Base-by-base conservation (phyloP, 2,113 vertebrate species). In the Platysteira castanea region DNA sequence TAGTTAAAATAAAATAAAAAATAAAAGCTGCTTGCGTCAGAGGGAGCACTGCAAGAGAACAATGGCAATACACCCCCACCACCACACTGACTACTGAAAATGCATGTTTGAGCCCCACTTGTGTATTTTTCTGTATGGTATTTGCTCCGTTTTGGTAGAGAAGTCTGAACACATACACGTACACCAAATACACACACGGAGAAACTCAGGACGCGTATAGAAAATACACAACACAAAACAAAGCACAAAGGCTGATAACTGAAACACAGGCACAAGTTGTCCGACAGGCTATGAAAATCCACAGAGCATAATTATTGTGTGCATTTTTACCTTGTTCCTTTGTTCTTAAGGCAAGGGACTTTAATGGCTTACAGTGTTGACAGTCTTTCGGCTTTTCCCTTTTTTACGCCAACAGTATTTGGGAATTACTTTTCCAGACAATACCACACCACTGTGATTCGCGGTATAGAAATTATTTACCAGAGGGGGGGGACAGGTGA, bases 301-400 rank as follows among this genome's bases (percentile, higher is more conserved):
- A 90, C 85, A 91, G 94, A 94, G 77, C 65, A 73, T 56, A 74
- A 86, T 92, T 65, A 83, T 63, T 24, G 78, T 74, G 76, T 90
- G 91, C 93, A 74, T 93, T 94, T 96, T 95, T 93, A 94, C 87
- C 90, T 90, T 59, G 50, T 78, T 96, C 90, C 96, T 98, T 98
- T 98, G 97, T 98, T 97, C 94, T 97, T 95, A 94, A 84, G 44
- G 69, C 83, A 84, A 91, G 95, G 84, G 89, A 81, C 78, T 95
- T 91, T 90, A 88, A 84, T 92, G 95, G 89, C 77, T 92, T 96
- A 95, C 57, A 79, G 67, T 63, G 81, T 69, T 82, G 94, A 96
- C 87, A 95, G 92, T 94, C 93, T 89, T 80, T 95, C 91, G 18
- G 70, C 94, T 95, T 96, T 94, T 90, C 85, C 76, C 42, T 90